Conservation (phyloP, 2,888 invertebrate species). For the Torymus aiolomorphi region DNA sequence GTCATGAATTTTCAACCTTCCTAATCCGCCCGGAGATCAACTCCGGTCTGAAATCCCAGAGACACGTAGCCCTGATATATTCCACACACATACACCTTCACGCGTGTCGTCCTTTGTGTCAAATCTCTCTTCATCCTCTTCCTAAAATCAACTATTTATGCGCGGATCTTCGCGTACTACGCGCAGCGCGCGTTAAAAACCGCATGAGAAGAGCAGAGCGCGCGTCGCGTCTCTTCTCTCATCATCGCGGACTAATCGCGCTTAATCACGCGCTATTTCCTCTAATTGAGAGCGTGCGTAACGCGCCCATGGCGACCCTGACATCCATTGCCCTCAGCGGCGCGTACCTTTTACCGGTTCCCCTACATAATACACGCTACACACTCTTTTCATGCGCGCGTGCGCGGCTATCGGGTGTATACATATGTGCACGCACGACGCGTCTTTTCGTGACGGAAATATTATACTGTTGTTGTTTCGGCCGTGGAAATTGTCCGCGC, state of each 20-base stretch:
- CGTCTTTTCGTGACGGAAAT: conserved; percentile 6
- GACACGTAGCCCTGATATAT: too few relatives aligned
- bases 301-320: conserved; percentile 69
- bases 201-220: too few relatives aligned
- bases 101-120: too few relatives aligned
- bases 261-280: conserved; percentile 70
- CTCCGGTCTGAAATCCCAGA: too few relatives aligned
- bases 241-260: conserved; percentile 57
- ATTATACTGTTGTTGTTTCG: not conserved
- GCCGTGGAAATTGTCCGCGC: not conserved
- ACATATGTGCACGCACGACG: too few relatives aligned
- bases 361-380: not conserved
- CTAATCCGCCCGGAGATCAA: too few relatives aligned
- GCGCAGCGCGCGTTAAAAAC: too few relatives aligned
- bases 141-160: too few relatives aligned
- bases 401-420: not conserved
- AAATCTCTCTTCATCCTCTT: too few relatives aligned
- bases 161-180: too few relatives aligned
- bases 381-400: not conserved
- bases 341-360: conserved; percentile 62
- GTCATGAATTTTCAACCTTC: too few relatives aligned
- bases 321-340: conserved; percentile 68
- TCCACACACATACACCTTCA: too few relatives aligned
- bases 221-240: not conserved
- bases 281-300: conserved; percentile 70